Evolutionary conservation across 2,888 invertebrate species (phyloP), one percentile per base, ranked within the genome.

Genomic region (Caenorhabditis japonica): DNA sequence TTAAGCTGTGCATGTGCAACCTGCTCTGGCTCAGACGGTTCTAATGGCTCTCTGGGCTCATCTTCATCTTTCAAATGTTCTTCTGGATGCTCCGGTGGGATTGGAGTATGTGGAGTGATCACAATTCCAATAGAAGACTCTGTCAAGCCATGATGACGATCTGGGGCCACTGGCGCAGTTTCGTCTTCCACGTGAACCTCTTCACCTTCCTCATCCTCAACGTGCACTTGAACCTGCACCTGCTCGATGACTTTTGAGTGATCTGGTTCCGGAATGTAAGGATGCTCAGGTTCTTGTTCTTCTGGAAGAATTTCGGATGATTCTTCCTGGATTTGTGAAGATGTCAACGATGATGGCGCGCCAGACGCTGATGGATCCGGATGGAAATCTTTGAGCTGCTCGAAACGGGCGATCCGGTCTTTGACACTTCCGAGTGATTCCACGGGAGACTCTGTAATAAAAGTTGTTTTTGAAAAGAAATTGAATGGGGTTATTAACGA

Each of bases 331-430:
- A 46, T 12, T 23, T 4, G 10, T 13, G 39, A 10, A 12, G 38
- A 17, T 15, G 23, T 3, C 17, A 33, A 15, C 15, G 30, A 30
- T 3, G 15, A 15, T 13, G 43, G 56, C 4, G 58, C 44, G 51
- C 58, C 68, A 23, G 56, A 51, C 12, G 55, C 46, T 5, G 62
- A 30, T 38, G 64, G 56, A 44, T 56, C 62, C 15, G 55, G 53
- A 10, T 43, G 47, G 36, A 51, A 52, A 3, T 68, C 72, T 47
- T 70, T 74, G 46, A 76, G 41, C 36, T 56, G 58, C 53, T 82
- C 82, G 66, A 80, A 82, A 27, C 52, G 69, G 5, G 82, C 82
- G 34, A 82, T 82, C 47, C 77, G 64, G 38, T 82, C 82, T 19
- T 74, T 70, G 19, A 82, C 80, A 3, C 79, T 79, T 44, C 78